A percentile compares a stretch with the other conserved stretches of the same genome.
These are phyloP conservation scores for Porites lutea DNA, from an alignment of 64 coral and sea anemone genomes.

Conservation along the genomic window DNA sequence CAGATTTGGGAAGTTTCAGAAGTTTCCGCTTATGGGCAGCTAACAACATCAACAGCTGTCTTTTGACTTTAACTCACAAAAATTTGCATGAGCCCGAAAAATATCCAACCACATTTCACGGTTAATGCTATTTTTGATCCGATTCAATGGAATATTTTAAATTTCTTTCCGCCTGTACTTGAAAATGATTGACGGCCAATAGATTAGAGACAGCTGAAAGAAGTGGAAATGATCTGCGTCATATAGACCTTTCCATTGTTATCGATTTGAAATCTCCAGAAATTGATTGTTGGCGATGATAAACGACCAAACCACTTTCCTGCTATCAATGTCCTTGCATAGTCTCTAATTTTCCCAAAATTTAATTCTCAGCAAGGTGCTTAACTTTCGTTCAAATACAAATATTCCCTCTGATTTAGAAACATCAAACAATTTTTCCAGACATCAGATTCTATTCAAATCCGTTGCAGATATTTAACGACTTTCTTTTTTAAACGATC, in stretches of 20 bases:
- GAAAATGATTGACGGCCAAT: slow-evolving; percentile 31
- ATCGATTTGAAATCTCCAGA: not conserved
- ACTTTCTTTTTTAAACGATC: no score
- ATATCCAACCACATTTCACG: not conserved
- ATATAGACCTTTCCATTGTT: not conserved
- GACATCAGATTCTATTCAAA: no score
- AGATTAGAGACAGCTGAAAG: slow-evolving; percentile 11
- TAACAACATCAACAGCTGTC: slow-evolving; percentile 11
- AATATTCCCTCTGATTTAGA: not conserved
- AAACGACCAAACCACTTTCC: not conserved
- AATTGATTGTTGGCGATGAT: not conserved
- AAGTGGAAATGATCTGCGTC: not conserved
- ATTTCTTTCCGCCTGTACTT: slow-evolving; percentile 50
- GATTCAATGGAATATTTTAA: slow-evolving; percentile 40
- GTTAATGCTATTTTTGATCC: not conserved
- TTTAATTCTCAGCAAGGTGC: not conserved
- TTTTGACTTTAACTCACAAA: slow-evolving; percentile 6
- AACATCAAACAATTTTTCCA: not conserved
- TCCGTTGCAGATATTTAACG: not conserved
- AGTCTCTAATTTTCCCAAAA: not conserved
- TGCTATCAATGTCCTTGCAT: not conserved
- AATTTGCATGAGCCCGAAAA: slow-evolving; percentile 37
- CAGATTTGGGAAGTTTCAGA: not conserved
- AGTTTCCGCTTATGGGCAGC: slow-evolving; percentile 6
- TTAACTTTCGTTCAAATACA: not conserved